phyloP scores from a whole-genome alignment of 1,140 invertebrate species.

The Trichogramma pretiosum region DNA sequence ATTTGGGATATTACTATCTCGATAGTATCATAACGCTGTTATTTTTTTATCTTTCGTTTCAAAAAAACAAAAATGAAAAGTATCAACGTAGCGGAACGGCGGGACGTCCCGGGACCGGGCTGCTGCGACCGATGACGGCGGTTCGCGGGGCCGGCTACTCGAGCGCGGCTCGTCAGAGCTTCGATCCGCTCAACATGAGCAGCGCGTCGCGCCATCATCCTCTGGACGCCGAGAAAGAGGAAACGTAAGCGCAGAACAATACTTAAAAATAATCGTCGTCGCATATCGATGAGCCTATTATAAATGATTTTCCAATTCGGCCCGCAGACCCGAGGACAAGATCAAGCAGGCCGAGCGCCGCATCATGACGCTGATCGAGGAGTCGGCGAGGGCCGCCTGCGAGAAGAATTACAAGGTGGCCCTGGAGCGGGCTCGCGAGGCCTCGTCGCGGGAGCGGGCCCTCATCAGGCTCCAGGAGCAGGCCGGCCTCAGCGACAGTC shows the following conservation, averaged over 20 bases:
- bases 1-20: too few relatives aligned
- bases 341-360: constrained; percentile 71
- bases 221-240: constrained; percentile 62
- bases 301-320: too few relatives aligned
- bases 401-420: constrained; percentile 58
- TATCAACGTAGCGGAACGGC: constrained; percentile 33
- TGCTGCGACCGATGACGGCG: constrained; percentile 81
- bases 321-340: constrained; percentile 69
- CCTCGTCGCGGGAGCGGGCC: constrained; percentile 81
- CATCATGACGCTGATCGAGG: constrained; percentile 70
- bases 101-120: constrained; percentile 30
- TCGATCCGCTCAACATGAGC: constrained; percentile 73
- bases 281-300: too few relatives aligned
- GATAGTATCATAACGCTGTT: too few relatives aligned
- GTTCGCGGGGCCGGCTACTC: constrained; percentile 92
- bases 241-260: constrained; percentile 58
- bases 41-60: too few relatives aligned
- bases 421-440: constrained; percentile 91
- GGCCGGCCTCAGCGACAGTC: constrained; percentile 71
- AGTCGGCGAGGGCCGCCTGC: constrained; percentile 40
- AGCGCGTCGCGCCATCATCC: constrained; percentile 43
- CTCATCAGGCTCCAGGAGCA: constrained; percentile 88
- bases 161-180: constrained; percentile 57
- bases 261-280: too few relatives aligned
- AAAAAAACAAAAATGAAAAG: too few relatives aligned